These are phyloP conservation scores for Pentamera pediparva DNA, from an alignment of 53 echinoderm and acorn worm genomes.

Conservation along the genomic window DNA sequence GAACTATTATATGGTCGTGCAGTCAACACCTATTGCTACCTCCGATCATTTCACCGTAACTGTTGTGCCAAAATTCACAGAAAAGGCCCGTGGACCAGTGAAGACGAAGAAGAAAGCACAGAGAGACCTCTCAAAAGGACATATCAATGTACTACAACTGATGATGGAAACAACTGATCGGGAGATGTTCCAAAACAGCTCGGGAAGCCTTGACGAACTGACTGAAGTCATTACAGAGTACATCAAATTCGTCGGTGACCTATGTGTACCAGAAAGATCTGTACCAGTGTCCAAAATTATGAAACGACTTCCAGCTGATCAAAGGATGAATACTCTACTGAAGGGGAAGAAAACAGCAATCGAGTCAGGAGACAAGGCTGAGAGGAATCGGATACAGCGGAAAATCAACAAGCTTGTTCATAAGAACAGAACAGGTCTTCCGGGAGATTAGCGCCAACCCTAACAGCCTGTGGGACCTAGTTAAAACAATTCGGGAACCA, in stretches of 20 bases:
- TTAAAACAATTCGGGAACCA: neutral
- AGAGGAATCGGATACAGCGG: neutral
- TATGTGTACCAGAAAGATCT: neutral
- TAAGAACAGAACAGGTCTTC: neutral
- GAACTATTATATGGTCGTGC: neutral
- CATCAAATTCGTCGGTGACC: slow-evolving; percentile 2
- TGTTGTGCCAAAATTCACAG: slow-evolving; percentile 1
- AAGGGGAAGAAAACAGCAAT: neutral
- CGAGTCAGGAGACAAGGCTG: neutral
- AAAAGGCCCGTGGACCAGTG: neutral
- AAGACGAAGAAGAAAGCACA: neutral
- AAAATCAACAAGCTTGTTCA: neutral
- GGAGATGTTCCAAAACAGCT: neutral
- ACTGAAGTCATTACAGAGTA: neutral
- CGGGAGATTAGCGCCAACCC: neutral
- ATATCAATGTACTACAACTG: neutral
- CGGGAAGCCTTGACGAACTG: neutral
- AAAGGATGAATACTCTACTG: neutral
- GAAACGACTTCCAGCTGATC: neutral
- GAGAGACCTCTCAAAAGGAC: neutral
- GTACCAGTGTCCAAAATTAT: neutral
- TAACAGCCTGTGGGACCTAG: neutral
- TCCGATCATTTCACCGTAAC: neutral
- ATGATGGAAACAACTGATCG: neutral
- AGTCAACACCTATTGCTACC: neutral